Percentiles rank a stretch among this genome's conserved stretches.
These are phyloP conservation scores for Promerops cafer DNA, from an alignment of 2,113 vertebrate genomes.

Conservation along the genomic window DNA sequence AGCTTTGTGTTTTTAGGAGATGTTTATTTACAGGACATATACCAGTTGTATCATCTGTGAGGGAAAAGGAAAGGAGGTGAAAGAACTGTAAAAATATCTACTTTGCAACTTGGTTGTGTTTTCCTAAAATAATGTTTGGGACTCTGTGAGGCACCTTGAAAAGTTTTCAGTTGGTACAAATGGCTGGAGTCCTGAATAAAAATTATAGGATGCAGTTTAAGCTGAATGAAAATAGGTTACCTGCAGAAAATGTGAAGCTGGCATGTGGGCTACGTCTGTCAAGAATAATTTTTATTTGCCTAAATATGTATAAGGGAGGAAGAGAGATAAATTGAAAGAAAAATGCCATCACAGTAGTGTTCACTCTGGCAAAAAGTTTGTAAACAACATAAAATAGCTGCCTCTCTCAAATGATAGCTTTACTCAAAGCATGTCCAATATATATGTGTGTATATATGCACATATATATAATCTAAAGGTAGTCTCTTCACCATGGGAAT, in stretches of 20 bases:
- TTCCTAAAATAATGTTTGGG: not conserved
- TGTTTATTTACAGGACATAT: not conserved
- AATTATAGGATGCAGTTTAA: constrained; percentile 51
- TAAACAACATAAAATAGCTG: constrained; percentile 64
- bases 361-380: constrained; percentile 47
- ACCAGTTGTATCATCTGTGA: not conserved
- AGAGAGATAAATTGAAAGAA: constrained; percentile 63
- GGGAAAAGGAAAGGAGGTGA: not conserved
- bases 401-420: constrained; percentile 33
- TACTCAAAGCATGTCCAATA: not conserved
- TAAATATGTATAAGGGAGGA: constrained; percentile 57
- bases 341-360: constrained; percentile 47
- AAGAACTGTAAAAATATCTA: not conserved
- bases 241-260: constrained; percentile 59
- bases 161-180: constrained; percentile 27
- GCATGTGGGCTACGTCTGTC: constrained; percentile 37
- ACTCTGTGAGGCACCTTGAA: constrained; percentile 9
- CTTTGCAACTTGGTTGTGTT: not conserved
- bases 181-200: constrained; percentile 52
- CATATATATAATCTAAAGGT: not conserved
- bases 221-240: constrained; percentile 61
- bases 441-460: not conserved
- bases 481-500: constrained; percentile 31
- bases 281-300: constrained; percentile 69
- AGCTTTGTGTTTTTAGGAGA: not conserved